phyloP scores from a whole-genome alignment of 2,113 vertebrate species.

The Boleophthalmus pectinirostris region DNA sequence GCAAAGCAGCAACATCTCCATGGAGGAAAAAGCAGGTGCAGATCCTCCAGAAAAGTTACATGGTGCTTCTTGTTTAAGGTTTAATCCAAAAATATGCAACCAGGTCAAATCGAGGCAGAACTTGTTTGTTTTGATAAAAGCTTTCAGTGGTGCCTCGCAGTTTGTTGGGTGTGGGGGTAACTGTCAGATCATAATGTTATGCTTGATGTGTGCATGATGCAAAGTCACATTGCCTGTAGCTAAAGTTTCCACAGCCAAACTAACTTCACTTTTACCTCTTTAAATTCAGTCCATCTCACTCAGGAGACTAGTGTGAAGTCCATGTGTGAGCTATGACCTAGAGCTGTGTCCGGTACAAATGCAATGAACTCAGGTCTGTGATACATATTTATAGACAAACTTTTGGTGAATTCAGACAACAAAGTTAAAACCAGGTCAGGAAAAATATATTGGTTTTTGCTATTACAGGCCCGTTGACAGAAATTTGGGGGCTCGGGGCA shows the following conservation, averaged over 20 bases:
- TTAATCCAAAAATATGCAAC: too few species aligned
- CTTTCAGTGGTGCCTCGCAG: too few species aligned
- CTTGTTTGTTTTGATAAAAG: too few species aligned
- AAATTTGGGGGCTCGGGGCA: too few species aligned
- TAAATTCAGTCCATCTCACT: slow-evolving; percentile 6
- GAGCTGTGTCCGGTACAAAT: slow-evolving; percentile 3
- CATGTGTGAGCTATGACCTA: background rate
- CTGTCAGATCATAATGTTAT: background rate
- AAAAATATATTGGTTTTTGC: background rate
- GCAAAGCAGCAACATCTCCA: too few species aligned
- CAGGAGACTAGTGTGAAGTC: background rate
- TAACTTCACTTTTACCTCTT: background rate
- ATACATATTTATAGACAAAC: slow-evolving; percentile 3
- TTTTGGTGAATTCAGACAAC: slow-evolving; percentile 7
- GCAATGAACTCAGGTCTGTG: slow-evolving; percentile 10
- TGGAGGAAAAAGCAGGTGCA: too few species aligned
- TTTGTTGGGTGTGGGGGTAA: background rate
- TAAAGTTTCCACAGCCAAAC: background rate
- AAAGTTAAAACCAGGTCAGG: slow-evolving; percentile 7
- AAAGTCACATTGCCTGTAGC: background rate
- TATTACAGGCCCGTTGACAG: too few species aligned
- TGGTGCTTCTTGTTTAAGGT: too few species aligned
- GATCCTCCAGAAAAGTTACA: too few species aligned
- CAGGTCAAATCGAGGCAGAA: too few species aligned
- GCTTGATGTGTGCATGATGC: background rate